Evolutionary conservation across 2,888 invertebrate genomes (phyloP), one percentile per base, ranked within the genome.

Genomic region (Tanypteryx hageni): DNA sequence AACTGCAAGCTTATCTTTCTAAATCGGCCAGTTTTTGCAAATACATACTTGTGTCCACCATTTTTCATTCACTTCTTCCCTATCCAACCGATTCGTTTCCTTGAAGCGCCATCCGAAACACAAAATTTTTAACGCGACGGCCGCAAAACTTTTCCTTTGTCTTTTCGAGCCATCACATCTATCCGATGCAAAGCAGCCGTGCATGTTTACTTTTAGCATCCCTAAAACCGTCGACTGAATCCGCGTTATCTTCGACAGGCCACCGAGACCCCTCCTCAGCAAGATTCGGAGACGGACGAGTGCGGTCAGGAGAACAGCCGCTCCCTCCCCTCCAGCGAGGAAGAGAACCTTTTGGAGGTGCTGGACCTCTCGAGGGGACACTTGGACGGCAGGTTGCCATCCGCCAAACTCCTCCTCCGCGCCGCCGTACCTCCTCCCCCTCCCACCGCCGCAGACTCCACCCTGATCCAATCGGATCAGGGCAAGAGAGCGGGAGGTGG

Each of bases 291-390:
- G n/a, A 18, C 86, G 4, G 61, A 61, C 2, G 89, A 89, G 0
- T 58, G 64, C 11, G 89, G 31, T 13, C 89, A 31, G 44, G 86
- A 86, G 61, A 27, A 22, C 11, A 61, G 59, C 9, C 86, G 86
- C 31, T 86, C 86, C 31, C 86, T 86, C 18, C 86, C 86, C 16
- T 61, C 86, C 16, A 86, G 86, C 31, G 86, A 86, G 16, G 86
- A 86, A 9, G 61, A 86, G 27, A 27, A 59, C 58, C 86, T 22
- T 18, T 61, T 59, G 4, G 86, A 59, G 59, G 64, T 89, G 7
- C 44, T 89, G 61, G 89, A 89, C 64, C 68, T 89, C n/a, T 89
- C 89, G 14, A 31, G 89, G 27, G 89, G 89, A 2, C 89, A 89
- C n/a, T n/a, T 89, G 18, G 89, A 89, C n/a, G 89, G 89, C 9